Percentiles rank a stretch among this genome's conserved stretches.
These are phyloP conservation scores for Sphaeramia orbicularis DNA, from an alignment of 2,797 vertebrate species.

Conservation along the genomic window DNA sequence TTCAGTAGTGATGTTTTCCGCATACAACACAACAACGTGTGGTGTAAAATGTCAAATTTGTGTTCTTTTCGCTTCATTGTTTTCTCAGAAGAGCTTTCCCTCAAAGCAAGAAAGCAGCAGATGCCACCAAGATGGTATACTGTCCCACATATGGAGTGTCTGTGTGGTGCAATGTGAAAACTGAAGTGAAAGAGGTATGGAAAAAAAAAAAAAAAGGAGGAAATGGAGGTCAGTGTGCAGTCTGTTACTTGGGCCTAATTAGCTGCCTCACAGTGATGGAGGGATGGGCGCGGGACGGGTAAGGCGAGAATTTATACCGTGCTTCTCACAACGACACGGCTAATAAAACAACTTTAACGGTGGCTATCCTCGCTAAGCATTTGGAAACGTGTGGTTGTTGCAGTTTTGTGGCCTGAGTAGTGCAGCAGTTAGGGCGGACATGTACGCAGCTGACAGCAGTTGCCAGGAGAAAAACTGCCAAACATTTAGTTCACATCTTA, in stretches of 20 bases:
- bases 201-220: slow-evolving; percentile 16
- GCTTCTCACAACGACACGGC: slow-evolving; percentile 33
- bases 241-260: slow-evolving; percentile 58
- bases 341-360: slow-evolving; percentile 58
- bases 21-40: neutral
- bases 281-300: slow-evolving; percentile 7
- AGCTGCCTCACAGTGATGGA: slow-evolving; percentile 27
- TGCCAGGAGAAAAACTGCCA: slow-evolving; percentile 40
- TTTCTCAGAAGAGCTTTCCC: slow-evolving; percentile 14
- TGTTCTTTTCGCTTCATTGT: neutral
- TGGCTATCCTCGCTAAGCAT: slow-evolving; percentile 25
- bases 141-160: slow-evolving; percentile 31
- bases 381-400: slow-evolving; percentile 42
- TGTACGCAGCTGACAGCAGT: slow-evolving; percentile 25
- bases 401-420: slow-evolving; percentile 35
- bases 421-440: slow-evolving; percentile 13
- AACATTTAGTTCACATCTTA: slow-evolving; percentile 43
- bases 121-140: slow-evolving; percentile 30
- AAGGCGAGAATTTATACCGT: slow-evolving; percentile 12
- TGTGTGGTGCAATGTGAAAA: slow-evolving; percentile 36
- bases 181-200: slow-evolving; percentile 27
- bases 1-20: too few relatives aligned
- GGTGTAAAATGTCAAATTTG: neutral
- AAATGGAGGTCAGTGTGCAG: slow-evolving; percentile 45
- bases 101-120: slow-evolving; percentile 31